Percentiles rank a stretch among this genome's conserved stretches.
Conservation (phyloP, 2,113 vertebrate genomes). For the Cyanocitta stelleri region DNA sequence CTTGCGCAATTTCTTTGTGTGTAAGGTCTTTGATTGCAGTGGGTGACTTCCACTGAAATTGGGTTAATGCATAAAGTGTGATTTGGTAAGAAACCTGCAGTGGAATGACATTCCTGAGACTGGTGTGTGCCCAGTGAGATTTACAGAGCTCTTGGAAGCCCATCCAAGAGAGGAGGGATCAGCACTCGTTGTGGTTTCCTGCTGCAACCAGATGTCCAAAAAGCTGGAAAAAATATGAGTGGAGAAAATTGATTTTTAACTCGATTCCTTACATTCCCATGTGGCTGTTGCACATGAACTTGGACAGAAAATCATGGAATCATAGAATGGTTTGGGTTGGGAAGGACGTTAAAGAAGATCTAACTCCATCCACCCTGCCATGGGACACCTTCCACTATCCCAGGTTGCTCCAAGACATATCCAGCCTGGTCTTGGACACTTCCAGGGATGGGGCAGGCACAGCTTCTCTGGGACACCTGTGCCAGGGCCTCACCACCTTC, state of each 20-base stretch:
- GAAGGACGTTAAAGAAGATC: fast-evolving
- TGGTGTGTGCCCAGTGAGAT: neutral
- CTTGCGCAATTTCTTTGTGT: neutral
- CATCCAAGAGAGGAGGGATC: neutral
- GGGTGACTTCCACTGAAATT: neutral
- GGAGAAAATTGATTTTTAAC: neutral
- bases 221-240: neutral
- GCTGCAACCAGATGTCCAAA: neutral
- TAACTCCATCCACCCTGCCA: neutral
- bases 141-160: neutral
- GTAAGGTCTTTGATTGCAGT: neutral
- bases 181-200: neutral
- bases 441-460: neutral
- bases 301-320: neutral
- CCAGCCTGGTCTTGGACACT: neutral
- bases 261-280: fast-evolving
- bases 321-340: neutral
- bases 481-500: neutral
- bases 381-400: neutral
- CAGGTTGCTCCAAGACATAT: fast-evolving
- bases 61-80: neutral
- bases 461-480: neutral
- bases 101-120: neutral
- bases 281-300: neutral
- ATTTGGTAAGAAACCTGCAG: neutral